phyloP scores from a whole-genome alignment of 2,113 vertebrate genomes.

The Ctenomys sociabilis region DNA sequence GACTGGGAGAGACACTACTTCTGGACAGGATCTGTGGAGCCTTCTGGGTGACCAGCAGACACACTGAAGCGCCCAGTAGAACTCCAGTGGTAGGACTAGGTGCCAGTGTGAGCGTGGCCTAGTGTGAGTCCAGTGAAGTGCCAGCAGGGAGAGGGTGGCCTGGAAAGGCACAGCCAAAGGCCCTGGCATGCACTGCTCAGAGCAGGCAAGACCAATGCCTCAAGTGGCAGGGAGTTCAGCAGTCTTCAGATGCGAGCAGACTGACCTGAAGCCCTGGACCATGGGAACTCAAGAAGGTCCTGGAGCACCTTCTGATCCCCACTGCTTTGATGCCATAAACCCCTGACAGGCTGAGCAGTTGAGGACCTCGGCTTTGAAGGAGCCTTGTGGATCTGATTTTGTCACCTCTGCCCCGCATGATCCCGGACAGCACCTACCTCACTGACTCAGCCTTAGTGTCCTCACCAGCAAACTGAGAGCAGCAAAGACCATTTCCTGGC shows the following conservation, averaged over 20 bases:
- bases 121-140: background rate
- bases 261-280: accelerated
- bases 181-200: background rate
- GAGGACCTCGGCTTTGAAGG: background rate
- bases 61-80: background rate
- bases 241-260: background rate
- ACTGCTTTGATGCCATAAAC: background rate
- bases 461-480: background rate
- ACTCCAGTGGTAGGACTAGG: background rate
- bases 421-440: background rate
- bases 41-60: background rate
- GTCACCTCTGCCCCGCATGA: background rate
- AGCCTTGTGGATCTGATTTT: background rate
- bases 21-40: background rate
- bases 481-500: background rate
- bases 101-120: accelerated
- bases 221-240: background rate
- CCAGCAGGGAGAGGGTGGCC: background rate
- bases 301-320: background rate
- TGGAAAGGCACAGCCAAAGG: background rate
- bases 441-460: background rate
- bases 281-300: background rate
- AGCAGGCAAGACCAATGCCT: background rate
- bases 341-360: background rate
- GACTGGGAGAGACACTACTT: too few species aligned